Evolutionary conservation across 1,140 invertebrate genomes (phyloP).

Genomic region (Pogonus chalceus): DNA sequence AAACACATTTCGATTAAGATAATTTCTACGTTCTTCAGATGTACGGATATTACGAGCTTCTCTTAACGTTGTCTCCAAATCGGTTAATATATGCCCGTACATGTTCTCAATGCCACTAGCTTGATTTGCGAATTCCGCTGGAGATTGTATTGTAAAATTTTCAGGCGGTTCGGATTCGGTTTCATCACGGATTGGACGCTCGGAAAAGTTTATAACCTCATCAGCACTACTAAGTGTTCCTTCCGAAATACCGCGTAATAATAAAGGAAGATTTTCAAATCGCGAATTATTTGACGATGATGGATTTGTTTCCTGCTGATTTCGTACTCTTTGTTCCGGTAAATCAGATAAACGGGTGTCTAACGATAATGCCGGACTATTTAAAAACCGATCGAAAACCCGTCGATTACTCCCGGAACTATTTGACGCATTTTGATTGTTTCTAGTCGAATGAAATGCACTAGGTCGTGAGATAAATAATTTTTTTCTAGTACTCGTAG

Average conservation of each 20-base stretch:
- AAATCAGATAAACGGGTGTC: not conserved
- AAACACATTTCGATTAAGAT: slow-evolving; percentile 27
- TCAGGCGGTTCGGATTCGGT: slow-evolving; percentile 15
- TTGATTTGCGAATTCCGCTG: slow-evolving; percentile 12
- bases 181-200: slow-evolving; percentile 15
- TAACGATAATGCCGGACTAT: not conserved
- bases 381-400: not conserved
- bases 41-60: slow-evolving; percentile 28
- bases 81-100: slow-evolving; percentile 31
- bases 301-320: not conserved
- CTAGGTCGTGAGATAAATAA: not conserved
- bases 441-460: not conserved
- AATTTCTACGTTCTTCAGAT: slow-evolving; percentile 18
- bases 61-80: slow-evolving; percentile 28
- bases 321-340: not conserved
- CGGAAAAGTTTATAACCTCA: slow-evolving; percentile 32
- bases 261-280: not conserved
- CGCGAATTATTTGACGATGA: not conserved
- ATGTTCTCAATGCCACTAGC: slow-evolving; percentile 22
- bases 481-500: not conserved
- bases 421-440: not conserved
- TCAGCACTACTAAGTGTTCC: slow-evolving; percentile 14
- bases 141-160: slow-evolving; percentile 21
- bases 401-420: not conserved
- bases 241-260: not conserved